Evolutionary conservation across 1,140 invertebrate species (phyloP).

Genomic region (Pogonomyrmex californicus): DNA sequence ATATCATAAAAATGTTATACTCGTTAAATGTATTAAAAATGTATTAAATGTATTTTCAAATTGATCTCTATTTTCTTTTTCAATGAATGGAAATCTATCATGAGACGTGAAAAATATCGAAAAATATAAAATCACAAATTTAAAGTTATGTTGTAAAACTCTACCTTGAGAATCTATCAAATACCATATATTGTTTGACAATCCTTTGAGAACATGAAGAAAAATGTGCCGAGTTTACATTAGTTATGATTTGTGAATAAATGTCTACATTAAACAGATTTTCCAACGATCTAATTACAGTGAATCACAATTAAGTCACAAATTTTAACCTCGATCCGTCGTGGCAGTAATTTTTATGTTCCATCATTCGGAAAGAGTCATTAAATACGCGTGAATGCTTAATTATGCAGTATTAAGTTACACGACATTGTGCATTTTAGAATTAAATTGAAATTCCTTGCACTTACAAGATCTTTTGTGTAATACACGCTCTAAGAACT

Average conservation of each 20-base stretch:
- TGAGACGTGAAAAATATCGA: not conserved
- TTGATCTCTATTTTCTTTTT: not conserved
- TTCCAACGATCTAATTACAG: not conserved
- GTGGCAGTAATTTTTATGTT: slow-evolving; percentile 25
- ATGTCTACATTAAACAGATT: slow-evolving; percentile 2
- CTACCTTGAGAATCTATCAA: slow-evolving; percentile 23
- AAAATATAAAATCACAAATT: not conserved
- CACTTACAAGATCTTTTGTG: not conserved
- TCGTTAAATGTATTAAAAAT: not conserved
- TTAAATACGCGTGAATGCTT: not conserved
- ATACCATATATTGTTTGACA: not conserved
- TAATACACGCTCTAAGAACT: slow-evolving; percentile 43
- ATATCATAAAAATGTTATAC: too few relatives aligned
- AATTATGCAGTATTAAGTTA: slow-evolving; percentile 13
- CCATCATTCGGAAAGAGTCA: not conserved
- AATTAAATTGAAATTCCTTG: slow-evolving; percentile 23
- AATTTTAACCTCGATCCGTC: not conserved
- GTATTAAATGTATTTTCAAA: not conserved
- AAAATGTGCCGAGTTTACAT: slow-evolving; percentile 6
- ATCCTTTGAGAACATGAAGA: slow-evolving; percentile 4
- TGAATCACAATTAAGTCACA: not conserved
- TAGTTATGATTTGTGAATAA: slow-evolving; percentile 20
- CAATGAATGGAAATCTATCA: not conserved
- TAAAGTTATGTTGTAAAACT: slow-evolving; percentile 10
- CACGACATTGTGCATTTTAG: not conserved